Base-by-base conservation (phyloP, 2,888 invertebrate species). In the Neuroscelio doddi region DNA sequence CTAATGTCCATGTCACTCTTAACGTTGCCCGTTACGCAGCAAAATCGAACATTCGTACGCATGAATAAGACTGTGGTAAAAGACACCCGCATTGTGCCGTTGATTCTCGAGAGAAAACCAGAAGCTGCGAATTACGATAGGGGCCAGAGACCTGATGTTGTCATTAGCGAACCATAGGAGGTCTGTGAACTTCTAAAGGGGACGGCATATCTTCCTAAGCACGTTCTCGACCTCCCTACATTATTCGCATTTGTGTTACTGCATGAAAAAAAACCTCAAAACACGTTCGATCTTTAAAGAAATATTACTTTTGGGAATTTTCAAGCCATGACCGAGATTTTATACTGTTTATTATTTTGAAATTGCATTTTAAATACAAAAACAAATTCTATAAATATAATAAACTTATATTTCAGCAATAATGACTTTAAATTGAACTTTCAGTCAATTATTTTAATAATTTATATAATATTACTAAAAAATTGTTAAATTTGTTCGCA, bases 121-220 rank as follows among this genome's bases (percentile, higher is more conserved):
- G 78, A 80, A 81, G 78, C 79, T 79, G 78, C 79, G 78, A 82
- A 81, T 83, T 81, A 82, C 80, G 78, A 83, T 82, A 80, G 80
- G 81, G 82, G 81, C 77, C 70, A 50, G 44, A 59, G 52, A 72
- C 77, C 72, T 63, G 74, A 71, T 70, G 73, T 76, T 78, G 76
- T 79, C 78, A 78, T 78, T 79, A 79, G 75, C 69, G 73, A 65
- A 47, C 58, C 68, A 56, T 32, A 58, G 65, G 62, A 57, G 62
- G 69, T 66, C 57, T 64, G 64, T 45, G 39, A 55, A 53, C 47
- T 62, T 58, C 56, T 53, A 49, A 56, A 58, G 56, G 55, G 62
- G 67, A 62, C 50, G 63, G 55, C 53, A 17, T 41, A 1, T 57
- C 57, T 53, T 52, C 32, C 57, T 27, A 41, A 64, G 64, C 57